Conservation (phyloP, 1,140 invertebrate species). For the Chrysoperla carnea region DNA sequence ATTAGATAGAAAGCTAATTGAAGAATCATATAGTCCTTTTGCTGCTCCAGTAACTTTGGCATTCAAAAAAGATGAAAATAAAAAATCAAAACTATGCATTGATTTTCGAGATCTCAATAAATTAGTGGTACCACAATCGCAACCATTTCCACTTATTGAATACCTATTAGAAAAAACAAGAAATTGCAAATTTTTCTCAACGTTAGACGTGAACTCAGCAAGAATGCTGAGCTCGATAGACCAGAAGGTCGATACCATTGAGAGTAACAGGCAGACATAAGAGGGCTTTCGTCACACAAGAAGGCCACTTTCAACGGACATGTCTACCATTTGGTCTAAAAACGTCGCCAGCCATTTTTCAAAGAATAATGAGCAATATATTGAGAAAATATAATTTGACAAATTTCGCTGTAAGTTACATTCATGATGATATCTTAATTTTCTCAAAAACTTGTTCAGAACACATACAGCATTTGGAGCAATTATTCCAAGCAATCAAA, state of each 20-base stretch:
- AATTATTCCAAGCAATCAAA: slow-evolving; percentile 7
- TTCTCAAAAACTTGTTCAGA: slow-evolving; percentile 13
- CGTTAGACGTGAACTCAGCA: slow-evolving; percentile 17
- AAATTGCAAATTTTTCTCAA: slow-evolving; percentile 11
- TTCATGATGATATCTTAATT: slow-evolving; percentile 14
- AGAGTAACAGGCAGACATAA: slow-evolving; percentile 15
- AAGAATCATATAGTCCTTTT: slow-evolving; percentile 16
- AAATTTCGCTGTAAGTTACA: slow-evolving; percentile 9
- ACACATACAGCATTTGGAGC: slow-evolving; percentile 8
- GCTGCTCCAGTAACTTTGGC: slow-evolving; percentile 15
- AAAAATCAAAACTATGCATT: slow-evolving; percentile 12
- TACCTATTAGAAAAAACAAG: slow-evolving; percentile 13
- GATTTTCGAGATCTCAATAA: slow-evolving; percentile 17
- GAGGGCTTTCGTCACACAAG: slow-evolving; percentile 18
- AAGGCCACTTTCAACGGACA: slow-evolving; percentile 17
- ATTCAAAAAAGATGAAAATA: slow-evolving; percentile 16
- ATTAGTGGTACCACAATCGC: slow-evolving; percentile 12
- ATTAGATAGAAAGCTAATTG: slow-evolving; percentile 12
- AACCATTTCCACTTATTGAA: slow-evolving; percentile 14
- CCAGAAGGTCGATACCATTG: slow-evolving; percentile 15
- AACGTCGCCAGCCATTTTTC: slow-evolving; percentile 15
- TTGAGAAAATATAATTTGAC: slow-evolving; percentile 11
- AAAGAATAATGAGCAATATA: slow-evolving; percentile 12
- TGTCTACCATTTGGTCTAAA: slow-evolving; percentile 15
- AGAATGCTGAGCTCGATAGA: no score